Percentiles rank a stretch among this genome's conserved stretches.
Evolutionary conservation across 64 coral and sea anemone species (phyloP).

Genomic region (Montipora efflorescens): DNA sequence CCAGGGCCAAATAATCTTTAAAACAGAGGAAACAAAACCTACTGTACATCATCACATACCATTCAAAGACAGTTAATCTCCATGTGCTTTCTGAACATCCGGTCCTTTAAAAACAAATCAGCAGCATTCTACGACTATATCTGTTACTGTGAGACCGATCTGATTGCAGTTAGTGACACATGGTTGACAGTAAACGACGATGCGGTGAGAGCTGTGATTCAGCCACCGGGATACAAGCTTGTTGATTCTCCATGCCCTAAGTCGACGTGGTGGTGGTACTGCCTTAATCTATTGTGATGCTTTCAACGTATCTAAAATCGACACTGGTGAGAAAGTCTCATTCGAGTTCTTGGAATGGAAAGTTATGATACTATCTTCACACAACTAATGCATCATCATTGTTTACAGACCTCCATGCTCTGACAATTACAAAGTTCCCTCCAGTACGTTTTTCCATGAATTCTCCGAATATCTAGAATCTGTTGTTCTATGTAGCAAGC

Average conservation of each 20-base stretch:
- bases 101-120: constrained; percentile 58
- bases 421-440: too few relatives aligned
- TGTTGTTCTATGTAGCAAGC: constrained; percentile 58
- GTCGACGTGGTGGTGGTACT: constrained; percentile 42
- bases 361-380: background rate
- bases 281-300: constrained; percentile 25
- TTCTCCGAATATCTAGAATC: constrained; percentile 57
- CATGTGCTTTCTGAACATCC: constrained; percentile 40
- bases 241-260: background rate
- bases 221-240: too few relatives aligned
- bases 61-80: background rate
- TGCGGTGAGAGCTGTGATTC: background rate
- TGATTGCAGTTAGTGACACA: background rate
- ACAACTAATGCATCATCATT: constrained; percentile 5
- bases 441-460: constrained; percentile 18
- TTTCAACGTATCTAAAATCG: constrained; percentile 14
- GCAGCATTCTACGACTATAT: constrained; percentile 27
- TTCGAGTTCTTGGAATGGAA: constrained; percentile 69
- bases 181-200: too few relatives aligned
- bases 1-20: too few relatives aligned
- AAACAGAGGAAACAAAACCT: too few relatives aligned
- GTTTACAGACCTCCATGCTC: background rate
- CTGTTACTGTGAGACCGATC: constrained; percentile 19
- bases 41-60: too few relatives aligned
- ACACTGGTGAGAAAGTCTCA: background rate